A percentile compares a stretch with the other conserved stretches of the same genome.
Conservation (phyloP, 2,888 invertebrate genomes). For the Heliconius aoede region DNA sequence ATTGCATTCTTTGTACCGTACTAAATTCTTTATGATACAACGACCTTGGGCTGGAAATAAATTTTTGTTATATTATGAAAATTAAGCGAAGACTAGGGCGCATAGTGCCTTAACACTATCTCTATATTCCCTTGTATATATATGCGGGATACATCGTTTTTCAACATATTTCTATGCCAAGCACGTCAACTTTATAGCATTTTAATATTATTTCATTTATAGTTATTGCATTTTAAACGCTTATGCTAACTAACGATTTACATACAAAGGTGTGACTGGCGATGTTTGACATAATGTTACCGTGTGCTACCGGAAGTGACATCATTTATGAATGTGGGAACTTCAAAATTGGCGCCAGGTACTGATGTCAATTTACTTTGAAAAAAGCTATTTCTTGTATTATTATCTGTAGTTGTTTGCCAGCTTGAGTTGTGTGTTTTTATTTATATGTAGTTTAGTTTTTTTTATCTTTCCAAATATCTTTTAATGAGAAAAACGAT, state of each 20-base stretch:
- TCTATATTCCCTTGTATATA: neutral
- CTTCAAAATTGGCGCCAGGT: neutral
- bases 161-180: neutral
- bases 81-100: neutral
- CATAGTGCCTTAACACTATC: neutral
- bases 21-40: neutral
- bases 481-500: too few relatives aligned
- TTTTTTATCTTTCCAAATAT: too few relatives aligned
- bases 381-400: too few relatives aligned
- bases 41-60: neutral
- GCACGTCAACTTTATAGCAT: neutral
- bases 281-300: slow-evolving; percentile 38
- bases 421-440: neutral
- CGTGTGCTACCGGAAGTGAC: slow-evolving; percentile 31
- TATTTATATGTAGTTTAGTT: neutral
- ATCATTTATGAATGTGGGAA: slow-evolving; percentile 31
- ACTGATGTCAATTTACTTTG: too few relatives aligned
- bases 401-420: too few relatives aligned
- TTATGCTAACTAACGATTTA: slow-evolving; percentile 30
- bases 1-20: slow-evolving; percentile 6
- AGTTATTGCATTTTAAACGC: slow-evolving; percentile 17
- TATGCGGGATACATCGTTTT: neutral
- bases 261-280: slow-evolving; percentile 39
- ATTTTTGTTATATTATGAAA: neutral
- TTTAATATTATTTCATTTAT: slow-evolving; percentile 9